A percentile compares a stretch with the other conserved stretches of the same genome.
Conservation (phyloP, 2,797 vertebrate species). For the Nannoperca australis region DNA sequence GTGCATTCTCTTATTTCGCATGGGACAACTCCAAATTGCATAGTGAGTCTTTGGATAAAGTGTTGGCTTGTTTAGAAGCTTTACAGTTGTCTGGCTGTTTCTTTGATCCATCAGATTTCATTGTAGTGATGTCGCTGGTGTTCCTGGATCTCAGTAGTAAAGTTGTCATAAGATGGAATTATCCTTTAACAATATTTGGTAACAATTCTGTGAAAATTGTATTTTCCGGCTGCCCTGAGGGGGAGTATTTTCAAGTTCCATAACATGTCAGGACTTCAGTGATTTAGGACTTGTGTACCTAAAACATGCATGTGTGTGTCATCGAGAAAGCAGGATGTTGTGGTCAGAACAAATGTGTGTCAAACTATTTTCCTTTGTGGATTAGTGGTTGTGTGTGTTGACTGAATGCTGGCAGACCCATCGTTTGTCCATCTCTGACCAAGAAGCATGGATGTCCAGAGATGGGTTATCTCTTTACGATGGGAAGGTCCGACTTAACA, state of each 20-base stretch:
- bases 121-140: not conserved
- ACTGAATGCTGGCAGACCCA: constrained; percentile 60
- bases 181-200: constrained; percentile 16
- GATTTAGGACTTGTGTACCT: constrained; percentile 35
- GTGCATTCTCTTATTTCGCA: not conserved
- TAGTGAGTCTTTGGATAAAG: not conserved
- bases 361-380: constrained; percentile 58
- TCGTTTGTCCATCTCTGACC: constrained; percentile 43
- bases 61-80: too few species aligned
- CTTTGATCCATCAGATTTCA: not conserved
- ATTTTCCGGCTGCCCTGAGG: constrained; percentile 13
- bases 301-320: constrained; percentile 38
- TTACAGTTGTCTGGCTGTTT: not conserved
- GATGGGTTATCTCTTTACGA: constrained; percentile 65
- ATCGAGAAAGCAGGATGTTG: constrained; percentile 42
- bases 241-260: constrained; percentile 21
- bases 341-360: constrained; percentile 43
- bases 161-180: constrained; percentile 9
- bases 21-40: not conserved
- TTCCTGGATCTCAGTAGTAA: constrained; percentile 9
- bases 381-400: constrained; percentile 62
- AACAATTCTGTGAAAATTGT: constrained; percentile 13
- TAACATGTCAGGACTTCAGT: constrained; percentile 29
- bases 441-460: constrained; percentile 46
- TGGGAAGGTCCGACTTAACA: constrained; percentile 52